Conservation (phyloP, 1,140 invertebrate species). For the Anthonomus grandis region DNA sequence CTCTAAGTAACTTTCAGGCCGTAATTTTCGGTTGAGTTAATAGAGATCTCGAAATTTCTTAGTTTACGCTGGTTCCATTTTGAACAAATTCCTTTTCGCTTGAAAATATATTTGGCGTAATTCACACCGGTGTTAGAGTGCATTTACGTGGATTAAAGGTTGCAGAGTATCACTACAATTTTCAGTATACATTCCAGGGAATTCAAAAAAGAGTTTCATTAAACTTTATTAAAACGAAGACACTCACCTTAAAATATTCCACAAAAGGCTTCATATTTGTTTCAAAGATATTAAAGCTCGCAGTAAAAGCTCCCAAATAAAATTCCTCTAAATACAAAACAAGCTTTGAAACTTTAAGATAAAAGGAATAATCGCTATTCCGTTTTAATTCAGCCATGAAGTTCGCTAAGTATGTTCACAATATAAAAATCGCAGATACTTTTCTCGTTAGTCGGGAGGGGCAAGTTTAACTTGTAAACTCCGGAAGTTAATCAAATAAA, state of each 20-base stretch:
- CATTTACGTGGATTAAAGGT: conserved; percentile 7
- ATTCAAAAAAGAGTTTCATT: too few relatives aligned
- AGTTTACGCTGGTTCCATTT: conserved; percentile 13
- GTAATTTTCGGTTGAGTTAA: conserved; percentile 16
- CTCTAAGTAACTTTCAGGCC: conserved; percentile 8
- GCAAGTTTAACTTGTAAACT: conserved; percentile 15
- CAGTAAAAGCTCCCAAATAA: too few relatives aligned
- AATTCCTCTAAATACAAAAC: too few relatives aligned
- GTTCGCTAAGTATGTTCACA: conserved; percentile 10
- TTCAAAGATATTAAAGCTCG: too few relatives aligned
- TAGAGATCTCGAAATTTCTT: conserved; percentile 14
- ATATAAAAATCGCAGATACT: conserved; percentile 11
- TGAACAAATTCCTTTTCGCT: conserved; percentile 2
- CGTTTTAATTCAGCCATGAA: too few relatives aligned
- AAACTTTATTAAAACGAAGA: too few relatives aligned
- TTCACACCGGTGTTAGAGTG: neutral
- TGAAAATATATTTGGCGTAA: conserved; percentile 9
- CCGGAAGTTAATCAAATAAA: conserved; percentile 15
- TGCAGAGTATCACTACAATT: neutral
- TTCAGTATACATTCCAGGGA: neutral
- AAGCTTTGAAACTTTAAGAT: too few relatives aligned
- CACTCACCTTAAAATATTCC: too few relatives aligned
- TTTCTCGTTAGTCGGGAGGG: conserved; percentile 4
- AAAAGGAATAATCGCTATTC: too few relatives aligned
- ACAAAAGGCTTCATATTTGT: too few relatives aligned